phyloP scores from a whole-genome alignment of 2,797 vertebrate species.

The Gymnoscopelus microlampas region DNA sequence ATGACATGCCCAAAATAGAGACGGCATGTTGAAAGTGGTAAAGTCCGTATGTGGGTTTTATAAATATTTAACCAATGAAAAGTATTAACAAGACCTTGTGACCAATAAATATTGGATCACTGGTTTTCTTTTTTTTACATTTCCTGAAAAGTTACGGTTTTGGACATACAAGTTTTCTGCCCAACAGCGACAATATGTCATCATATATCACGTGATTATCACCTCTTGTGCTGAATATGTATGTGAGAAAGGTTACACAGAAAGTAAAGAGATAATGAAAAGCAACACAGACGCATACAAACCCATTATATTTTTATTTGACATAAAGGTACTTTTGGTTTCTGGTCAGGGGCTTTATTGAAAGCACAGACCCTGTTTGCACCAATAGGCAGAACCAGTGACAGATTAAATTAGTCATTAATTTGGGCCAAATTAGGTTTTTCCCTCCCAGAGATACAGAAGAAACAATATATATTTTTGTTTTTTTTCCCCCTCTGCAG shows the following conservation, averaged over 20 bases:
- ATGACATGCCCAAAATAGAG: too few species aligned
- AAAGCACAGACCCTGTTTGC: constrained; percentile 76
- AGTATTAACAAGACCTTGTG: too few species aligned
- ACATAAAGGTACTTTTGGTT: constrained; percentile 82
- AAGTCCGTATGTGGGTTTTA: too few species aligned
- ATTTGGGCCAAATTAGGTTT: constrained; percentile 58
- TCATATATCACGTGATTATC: too few species aligned
- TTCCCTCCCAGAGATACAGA: constrained; percentile 55
- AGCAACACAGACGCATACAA: constrained; percentile 68
- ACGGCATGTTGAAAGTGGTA: too few species aligned
- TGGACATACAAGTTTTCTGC: too few species aligned
- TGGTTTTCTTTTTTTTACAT: too few species aligned
- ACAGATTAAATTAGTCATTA: constrained; percentile 52
- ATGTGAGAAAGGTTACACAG: not conserved
- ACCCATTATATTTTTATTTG: constrained; percentile 87
- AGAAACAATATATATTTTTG: constrained; percentile 56
- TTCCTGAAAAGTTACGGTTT: too few species aligned
- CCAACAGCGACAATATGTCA: too few species aligned
- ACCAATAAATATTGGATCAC: too few species aligned
- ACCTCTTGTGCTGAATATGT: not conserved
- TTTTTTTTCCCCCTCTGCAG: constrained; percentile 19
- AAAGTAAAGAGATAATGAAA: constrained; percentile 20
- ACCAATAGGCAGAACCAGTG: constrained; percentile 67
- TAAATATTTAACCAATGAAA: too few species aligned
- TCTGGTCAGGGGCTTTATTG: constrained; percentile 78